Evolutionary conservation across 2,797 vertebrate species (phyloP).

Genomic region (Buceros bicornis): DNA sequence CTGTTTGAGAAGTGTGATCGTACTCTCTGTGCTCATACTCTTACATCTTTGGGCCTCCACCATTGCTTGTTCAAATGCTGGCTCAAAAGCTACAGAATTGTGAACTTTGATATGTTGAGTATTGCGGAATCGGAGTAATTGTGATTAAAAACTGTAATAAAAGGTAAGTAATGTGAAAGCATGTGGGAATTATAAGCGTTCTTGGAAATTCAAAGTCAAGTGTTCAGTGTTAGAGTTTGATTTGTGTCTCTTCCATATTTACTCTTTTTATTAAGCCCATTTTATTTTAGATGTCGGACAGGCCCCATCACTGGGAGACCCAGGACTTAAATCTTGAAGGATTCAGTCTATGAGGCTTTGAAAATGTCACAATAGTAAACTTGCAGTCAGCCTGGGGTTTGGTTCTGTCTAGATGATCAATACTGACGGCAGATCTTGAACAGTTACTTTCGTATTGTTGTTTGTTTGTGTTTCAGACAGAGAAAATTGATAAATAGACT

Average conservation of each 20-base stretch:
- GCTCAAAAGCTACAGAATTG: not conserved
- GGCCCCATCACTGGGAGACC: not conserved
- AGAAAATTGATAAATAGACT: conserved; percentile 48
- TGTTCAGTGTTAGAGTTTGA: not conserved
- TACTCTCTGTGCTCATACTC: not conserved
- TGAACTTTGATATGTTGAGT: not conserved
- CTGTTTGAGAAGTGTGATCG: not conserved
- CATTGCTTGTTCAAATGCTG: not conserved
- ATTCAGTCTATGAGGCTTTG: not conserved
- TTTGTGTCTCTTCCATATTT: not conserved
- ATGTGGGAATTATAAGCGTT: not conserved
- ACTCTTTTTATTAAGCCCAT: not conserved
- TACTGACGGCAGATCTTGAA: not conserved
- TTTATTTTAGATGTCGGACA: not conserved
- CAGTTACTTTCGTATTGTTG: not conserved
- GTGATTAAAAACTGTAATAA: not conserved
- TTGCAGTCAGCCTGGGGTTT: not conserved
- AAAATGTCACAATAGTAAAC: not conserved
- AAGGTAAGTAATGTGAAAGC: not conserved
- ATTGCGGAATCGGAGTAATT: not conserved
- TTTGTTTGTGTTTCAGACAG: not conserved
- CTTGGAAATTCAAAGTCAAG: not conserved
- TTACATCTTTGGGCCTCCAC: not conserved
- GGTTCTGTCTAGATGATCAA: not conserved
- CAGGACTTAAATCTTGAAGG: not conserved